phyloP scores from a whole-genome alignment of 1,140 invertebrate genomes.

The Acromyrmex echinatior region DNA sequence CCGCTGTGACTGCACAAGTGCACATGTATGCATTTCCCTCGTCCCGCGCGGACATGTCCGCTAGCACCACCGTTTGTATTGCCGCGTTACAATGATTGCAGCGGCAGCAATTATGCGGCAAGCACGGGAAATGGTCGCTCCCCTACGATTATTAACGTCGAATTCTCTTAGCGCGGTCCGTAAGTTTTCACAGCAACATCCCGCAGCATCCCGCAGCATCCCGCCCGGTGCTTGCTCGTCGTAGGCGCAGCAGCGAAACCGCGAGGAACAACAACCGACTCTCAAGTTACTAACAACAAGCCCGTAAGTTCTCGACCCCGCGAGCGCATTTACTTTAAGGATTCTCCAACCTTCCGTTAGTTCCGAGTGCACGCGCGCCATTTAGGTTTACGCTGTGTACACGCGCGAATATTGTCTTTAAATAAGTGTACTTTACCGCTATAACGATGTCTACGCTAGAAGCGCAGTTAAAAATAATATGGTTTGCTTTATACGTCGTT shows the following conservation, averaged over 20 bases:
- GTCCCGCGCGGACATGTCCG: not conserved
- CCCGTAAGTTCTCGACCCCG: constrained; percentile 50
- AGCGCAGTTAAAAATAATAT: constrained; percentile 27
- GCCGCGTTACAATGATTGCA: constrained; percentile 50
- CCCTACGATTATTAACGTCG: constrained; percentile 47
- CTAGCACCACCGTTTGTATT: not conserved
- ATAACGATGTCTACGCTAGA: constrained; percentile 7
- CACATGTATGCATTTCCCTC: constrained; percentile 26
- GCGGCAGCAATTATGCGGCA: constrained; percentile 50
- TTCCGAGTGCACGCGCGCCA: constrained; percentile 32
- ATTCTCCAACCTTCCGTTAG: constrained; percentile 38
- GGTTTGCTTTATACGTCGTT: constrained; percentile 23
- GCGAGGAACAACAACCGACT: constrained; percentile 44
- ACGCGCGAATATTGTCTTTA: constrained; percentile 42
- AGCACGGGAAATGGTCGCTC: constrained; percentile 18
- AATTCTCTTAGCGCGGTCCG: constrained; percentile 37
- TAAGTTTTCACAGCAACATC: constrained; percentile 3
- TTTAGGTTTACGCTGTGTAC: constrained; percentile 15
- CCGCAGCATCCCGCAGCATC: not conserved
- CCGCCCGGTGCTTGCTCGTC: not conserved
- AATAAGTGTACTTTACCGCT: not conserved
- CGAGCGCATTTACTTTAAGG: constrained; percentile 59
- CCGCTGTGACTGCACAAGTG: not conserved
- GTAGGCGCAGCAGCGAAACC: not conserved
- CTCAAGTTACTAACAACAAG: constrained; percentile 53